Evolutionary conservation across 2,797 vertebrate genomes (phyloP).

Genomic region (Tiaroga cobitis): DNA sequence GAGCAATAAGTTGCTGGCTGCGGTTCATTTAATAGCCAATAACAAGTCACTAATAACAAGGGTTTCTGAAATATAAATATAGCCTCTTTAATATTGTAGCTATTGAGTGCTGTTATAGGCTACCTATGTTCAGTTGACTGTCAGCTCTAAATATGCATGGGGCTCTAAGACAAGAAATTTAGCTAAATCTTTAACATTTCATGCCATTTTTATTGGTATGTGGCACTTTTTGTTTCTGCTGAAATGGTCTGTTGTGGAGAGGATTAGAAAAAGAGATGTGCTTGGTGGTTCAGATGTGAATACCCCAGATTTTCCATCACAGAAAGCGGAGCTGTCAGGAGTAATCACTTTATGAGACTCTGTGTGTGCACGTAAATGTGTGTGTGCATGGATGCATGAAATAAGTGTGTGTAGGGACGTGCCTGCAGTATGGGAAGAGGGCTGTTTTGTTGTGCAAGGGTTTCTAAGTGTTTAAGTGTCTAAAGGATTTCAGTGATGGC

Average conservation of each 20-base stretch:
- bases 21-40: neutral
- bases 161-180: neutral
- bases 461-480: neutral
- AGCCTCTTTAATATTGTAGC: neutral
- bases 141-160: conserved; percentile 11
- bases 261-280: neutral
- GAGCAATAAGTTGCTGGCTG: neutral
- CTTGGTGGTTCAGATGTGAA: conserved; percentile 19
- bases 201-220: conserved; percentile 5
- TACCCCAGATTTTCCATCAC: conserved; percentile 36
- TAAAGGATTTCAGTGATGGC: neutral
- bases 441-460: neutral
- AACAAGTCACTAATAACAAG: neutral
- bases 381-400: conserved; percentile 1
- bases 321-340: conserved; percentile 51
- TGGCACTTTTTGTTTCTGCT: conserved; percentile 21
- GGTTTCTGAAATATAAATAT: neutral
- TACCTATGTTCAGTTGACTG: neutral
- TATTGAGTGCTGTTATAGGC: conserved; percentile 11
- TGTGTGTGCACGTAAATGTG: conserved; percentile 10
- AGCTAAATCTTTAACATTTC: conserved; percentile 12
- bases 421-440: conserved; percentile 16
- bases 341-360: conserved; percentile 30
- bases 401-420: neutral
- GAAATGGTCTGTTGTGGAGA: conserved; percentile 38